These are phyloP conservation scores for Rousettus leschenaultii DNA, from an alignment of 2,113 vertebrate species.

Conservation along the genomic window DNA sequence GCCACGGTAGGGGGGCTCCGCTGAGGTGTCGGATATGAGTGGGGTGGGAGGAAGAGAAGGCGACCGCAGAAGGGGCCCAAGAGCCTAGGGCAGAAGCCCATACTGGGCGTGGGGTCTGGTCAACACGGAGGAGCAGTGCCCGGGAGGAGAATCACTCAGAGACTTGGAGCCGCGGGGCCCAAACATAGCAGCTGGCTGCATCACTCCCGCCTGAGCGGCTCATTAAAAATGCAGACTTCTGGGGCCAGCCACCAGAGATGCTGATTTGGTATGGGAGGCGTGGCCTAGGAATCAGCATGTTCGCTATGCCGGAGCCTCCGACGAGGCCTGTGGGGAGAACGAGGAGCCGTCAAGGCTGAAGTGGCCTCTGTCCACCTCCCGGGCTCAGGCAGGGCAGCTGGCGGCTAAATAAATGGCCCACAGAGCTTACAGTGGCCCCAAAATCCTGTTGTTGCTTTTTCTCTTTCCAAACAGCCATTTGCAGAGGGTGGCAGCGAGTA, in stretches of 20 bases:
- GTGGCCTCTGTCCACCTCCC: background rate
- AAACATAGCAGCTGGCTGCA: background rate
- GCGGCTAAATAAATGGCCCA: background rate
- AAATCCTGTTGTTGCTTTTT: background rate
- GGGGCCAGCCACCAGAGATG: background rate
- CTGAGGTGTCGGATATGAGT: background rate
- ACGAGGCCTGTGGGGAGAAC: background rate
- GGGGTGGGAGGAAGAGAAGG: background rate
- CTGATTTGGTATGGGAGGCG: background rate
- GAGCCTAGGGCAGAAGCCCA: background rate
- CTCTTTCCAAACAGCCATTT: slow-evolving; percentile 68
- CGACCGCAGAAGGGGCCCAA: fast-evolving
- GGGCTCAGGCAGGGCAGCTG: background rate
- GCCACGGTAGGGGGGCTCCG: background rate
- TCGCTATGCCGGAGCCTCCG: background rate
- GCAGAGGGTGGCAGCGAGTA: slow-evolving; percentile 62
- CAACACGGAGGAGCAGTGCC: background rate
- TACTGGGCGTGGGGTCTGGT: background rate
- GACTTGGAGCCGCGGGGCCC: too few relatives aligned
- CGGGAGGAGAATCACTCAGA: background rate
- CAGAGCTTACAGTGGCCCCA: fast-evolving
- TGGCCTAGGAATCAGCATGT: background rate
- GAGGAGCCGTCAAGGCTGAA: background rate
- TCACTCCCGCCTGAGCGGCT: background rate
- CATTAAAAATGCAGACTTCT: background rate